Conservation (phyloP, 2,113 vertebrate genomes). For the Thalassoma bifasciatum region DNA sequence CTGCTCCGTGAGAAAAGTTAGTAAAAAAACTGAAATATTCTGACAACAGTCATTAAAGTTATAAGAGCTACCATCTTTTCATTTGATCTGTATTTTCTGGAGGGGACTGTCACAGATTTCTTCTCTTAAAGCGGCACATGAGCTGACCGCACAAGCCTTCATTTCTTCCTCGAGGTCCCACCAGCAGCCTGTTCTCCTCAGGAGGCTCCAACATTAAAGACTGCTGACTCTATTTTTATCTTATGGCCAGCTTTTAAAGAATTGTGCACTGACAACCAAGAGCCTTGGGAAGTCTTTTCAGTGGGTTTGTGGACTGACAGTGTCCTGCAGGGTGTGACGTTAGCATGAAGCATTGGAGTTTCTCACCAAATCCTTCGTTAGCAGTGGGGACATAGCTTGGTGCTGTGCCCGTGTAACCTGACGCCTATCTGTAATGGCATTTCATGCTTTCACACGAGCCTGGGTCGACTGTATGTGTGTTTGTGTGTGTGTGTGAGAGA, state of each 20-base stretch:
- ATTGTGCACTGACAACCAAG: constrained; percentile 43
- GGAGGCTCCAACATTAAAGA: constrained; percentile 69
- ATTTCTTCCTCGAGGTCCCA: constrained; percentile 67
- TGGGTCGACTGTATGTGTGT: constrained; percentile 24
- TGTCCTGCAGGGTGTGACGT: constrained; percentile 48
- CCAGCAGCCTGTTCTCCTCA: constrained; percentile 58
- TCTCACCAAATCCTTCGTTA: constrained; percentile 74
- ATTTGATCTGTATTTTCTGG: constrained; percentile 18
- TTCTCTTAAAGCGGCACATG: constrained; percentile 59
- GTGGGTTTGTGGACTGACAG: constrained; percentile 13
- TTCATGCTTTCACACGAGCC: constrained; percentile 73
- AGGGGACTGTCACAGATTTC: constrained; percentile 47
- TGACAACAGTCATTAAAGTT: too few species aligned
- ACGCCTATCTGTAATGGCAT: constrained; percentile 73
- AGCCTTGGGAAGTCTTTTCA: neutral
- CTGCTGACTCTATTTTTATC: constrained; percentile 73
- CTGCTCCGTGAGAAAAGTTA: too few species aligned
- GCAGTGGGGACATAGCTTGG: constrained; percentile 70
- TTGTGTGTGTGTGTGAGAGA: constrained; percentile 14
- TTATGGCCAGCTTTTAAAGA: constrained; percentile 73
- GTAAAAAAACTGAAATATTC: too few species aligned
- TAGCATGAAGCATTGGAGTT: constrained; percentile 60
- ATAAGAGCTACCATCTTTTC: constrained; percentile 40
- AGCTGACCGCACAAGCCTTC: constrained; percentile 67
- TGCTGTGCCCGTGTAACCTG: constrained; percentile 76